phyloP scores from a whole-genome alignment of 2,797 vertebrate genomes.

The Zenarchopterus dispar region DNA sequence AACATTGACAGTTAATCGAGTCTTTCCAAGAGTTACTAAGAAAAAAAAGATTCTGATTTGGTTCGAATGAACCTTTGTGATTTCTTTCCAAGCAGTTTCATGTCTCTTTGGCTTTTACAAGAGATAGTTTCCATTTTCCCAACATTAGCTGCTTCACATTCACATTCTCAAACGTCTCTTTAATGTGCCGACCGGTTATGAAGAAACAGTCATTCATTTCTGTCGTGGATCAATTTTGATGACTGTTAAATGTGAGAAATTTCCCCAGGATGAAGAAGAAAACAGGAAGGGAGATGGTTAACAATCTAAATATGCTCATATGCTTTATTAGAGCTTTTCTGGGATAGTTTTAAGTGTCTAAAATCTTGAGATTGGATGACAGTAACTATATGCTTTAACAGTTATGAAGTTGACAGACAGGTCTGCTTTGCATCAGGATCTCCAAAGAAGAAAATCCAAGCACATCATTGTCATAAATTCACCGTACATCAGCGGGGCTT shows the following conservation, averaged over 20 bases:
- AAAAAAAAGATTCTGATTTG: slow-evolving; percentile 15
- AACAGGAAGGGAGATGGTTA: background rate
- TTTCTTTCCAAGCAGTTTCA: slow-evolving; percentile 11
- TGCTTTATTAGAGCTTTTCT: slow-evolving; percentile 5
- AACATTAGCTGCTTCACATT: too few species aligned
- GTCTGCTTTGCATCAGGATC: slow-evolving; percentile 19
- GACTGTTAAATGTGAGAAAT: background rate
- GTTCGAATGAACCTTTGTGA: slow-evolving; percentile 14
- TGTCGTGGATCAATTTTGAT: slow-evolving; percentile 14
- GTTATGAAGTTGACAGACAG: slow-evolving; percentile 38
- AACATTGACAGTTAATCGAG: slow-evolving; percentile 47
- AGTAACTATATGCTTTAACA: background rate
- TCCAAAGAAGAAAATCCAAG: slow-evolving; percentile 5
- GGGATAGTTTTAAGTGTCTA: background rate
- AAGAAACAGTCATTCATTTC: slow-evolving; percentile 13
- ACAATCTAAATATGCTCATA: background rate
- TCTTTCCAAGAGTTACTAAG: slow-evolving; percentile 24
- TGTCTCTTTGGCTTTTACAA: background rate
- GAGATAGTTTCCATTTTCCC: too few species aligned
- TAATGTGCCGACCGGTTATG: slow-evolving; percentile 10
- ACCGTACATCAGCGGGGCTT: slow-evolving; percentile 1
- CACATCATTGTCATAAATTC: slow-evolving; percentile 15
- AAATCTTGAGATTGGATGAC: background rate
- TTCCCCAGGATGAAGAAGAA: too few species aligned
- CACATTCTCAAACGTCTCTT: background rate